A percentile compares a stretch with the other conserved stretches of the same genome.
Conservation (phyloP, 2,797 vertebrate genomes). For the Sandelia bainsii region DNA sequence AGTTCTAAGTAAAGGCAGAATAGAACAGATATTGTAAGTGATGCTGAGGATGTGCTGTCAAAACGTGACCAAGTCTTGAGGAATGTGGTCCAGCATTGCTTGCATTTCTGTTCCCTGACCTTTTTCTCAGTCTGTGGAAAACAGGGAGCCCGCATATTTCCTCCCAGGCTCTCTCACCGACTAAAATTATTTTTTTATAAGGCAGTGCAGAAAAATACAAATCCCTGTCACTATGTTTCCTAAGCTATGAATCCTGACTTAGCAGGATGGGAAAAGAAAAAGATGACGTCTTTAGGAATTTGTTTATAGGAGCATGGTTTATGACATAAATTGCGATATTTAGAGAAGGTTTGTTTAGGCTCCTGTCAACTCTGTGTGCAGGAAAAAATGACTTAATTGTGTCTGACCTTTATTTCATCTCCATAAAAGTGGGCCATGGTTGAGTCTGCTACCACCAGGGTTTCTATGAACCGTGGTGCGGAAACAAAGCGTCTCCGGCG, state of each 20-base stretch:
- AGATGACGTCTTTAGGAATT: constrained; percentile 15
- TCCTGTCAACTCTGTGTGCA: constrained; percentile 27
- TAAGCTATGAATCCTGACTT: constrained; percentile 3
- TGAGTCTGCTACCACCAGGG: constrained; percentile 91
- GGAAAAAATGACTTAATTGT: constrained; percentile 46
- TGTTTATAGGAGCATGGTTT: constrained; percentile 27
- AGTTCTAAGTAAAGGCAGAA: background rate
- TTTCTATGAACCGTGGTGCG: constrained; percentile 93
- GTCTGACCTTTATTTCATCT: constrained; percentile 91
- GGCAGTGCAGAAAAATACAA: constrained; percentile 35
- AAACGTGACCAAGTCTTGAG: constrained; percentile 66
- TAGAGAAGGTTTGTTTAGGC: constrained; percentile 21
- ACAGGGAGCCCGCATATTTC: constrained; percentile 56
- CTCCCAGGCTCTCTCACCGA: constrained; percentile 16
- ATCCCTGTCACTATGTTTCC: background rate
- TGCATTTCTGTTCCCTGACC: constrained; percentile 73
- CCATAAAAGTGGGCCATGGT: constrained; percentile 94
- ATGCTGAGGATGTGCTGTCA: constrained; percentile 60
- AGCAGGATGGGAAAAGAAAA: background rate
- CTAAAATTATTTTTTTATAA: constrained; percentile 42
- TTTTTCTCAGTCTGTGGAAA: constrained; percentile 62
- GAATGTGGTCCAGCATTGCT: constrained; percentile 73
- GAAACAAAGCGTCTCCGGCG: constrained; percentile 89
- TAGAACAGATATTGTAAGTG: constrained; percentile 20
- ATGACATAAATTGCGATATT: constrained; percentile 8